These are phyloP conservation scores for Anguilla megastoma DNA, from an alignment of 2,797 vertebrate genomes.

Conservation along the genomic window DNA sequence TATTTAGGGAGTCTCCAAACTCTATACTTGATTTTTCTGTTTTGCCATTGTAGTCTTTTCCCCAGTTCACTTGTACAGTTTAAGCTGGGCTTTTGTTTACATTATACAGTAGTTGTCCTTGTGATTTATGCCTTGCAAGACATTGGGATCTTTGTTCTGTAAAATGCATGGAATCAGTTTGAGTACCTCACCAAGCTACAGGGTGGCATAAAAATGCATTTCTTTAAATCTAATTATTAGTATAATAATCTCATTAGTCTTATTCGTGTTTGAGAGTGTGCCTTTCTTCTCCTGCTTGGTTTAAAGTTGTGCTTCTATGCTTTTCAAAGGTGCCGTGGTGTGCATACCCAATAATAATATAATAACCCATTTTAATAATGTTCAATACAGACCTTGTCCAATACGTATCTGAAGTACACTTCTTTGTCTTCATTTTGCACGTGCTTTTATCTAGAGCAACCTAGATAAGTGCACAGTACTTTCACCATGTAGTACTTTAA, in stretches of 20 bases:
- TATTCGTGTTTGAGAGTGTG: not conserved
- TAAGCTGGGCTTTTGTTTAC: not conserved
- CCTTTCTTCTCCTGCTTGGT: not conserved
- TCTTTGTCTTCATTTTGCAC: not conserved
- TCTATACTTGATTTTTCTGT: not conserved
- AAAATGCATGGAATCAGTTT: not conserved
- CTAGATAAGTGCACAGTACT: not conserved
- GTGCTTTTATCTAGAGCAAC: not conserved
- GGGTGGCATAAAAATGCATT: not conserved
- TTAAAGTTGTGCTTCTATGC: not conserved
- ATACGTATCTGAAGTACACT: slow-evolving; percentile 27
- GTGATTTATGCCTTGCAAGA: not conserved
- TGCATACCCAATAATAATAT: not conserved
- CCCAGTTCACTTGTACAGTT: not conserved
- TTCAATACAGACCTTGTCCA: slow-evolving; percentile 26
- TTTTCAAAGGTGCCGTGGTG: not conserved
- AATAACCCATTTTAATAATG: not conserved
- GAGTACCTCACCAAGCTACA: not conserved
- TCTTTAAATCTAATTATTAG: not conserved
- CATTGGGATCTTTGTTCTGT: not conserved
- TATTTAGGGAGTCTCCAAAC: not conserved
- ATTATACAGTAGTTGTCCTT: not conserved
- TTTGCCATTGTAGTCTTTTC: not conserved
- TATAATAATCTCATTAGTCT: not conserved
- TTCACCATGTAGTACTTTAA: not conserved